Evolutionary conservation across 2,888 invertebrate species (phyloP), one percentile per base, ranked within the genome.

Genomic region (Cantharis flavilabris): DNA sequence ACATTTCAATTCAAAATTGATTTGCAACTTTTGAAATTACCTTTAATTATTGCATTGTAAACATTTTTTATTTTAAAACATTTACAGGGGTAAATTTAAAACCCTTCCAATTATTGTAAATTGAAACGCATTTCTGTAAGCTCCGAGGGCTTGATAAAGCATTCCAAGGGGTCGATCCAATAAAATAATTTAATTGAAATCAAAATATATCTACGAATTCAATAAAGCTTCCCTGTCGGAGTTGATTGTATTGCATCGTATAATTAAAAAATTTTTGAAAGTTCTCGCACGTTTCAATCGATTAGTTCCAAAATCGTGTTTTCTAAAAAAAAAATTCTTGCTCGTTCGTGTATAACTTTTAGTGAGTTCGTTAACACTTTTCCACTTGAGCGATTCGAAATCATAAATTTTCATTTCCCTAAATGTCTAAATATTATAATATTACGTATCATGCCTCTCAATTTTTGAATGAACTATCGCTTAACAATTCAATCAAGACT

Each of bases 161-260:
- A 87, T 88, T 88, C 87, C 87, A 80, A 86, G 86, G 86, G 87
- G 85, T 82, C 81, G 85, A 85, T 84, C 83, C 86, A 87, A 87
- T 87, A 87, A 87, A 87, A 86, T 86, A 86, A 81, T 88, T 87
- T 88, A 88, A 88, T 88, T 88, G 87, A 88, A 88, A 87, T 87
- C 86, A 86, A 88, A 88, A 88, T 88, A 84, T 84, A 84, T 83
- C 85, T 83, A 79, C 82, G 82, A 81, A 80, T 79, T 82, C 82
- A 85, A 85, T 85, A 84, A 84, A 84, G 80, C 82, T 80, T 79
- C 83, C 84, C 85, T 81, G 9, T 14, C 69, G 74, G 62, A 71
- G 77, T 81, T 82, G 81, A 82, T 84, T 84, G 83, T 49, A 49
- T 49, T 49, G 49, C 49, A n/a, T n/a, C n/a, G 49, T 7, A n/a